Percentiles rank a stretch among this genome's conserved stretches.
phyloP scores from a whole-genome alignment of 2,113 vertebrate species.

The Hypocryptadius cinnamomeus region DNA sequence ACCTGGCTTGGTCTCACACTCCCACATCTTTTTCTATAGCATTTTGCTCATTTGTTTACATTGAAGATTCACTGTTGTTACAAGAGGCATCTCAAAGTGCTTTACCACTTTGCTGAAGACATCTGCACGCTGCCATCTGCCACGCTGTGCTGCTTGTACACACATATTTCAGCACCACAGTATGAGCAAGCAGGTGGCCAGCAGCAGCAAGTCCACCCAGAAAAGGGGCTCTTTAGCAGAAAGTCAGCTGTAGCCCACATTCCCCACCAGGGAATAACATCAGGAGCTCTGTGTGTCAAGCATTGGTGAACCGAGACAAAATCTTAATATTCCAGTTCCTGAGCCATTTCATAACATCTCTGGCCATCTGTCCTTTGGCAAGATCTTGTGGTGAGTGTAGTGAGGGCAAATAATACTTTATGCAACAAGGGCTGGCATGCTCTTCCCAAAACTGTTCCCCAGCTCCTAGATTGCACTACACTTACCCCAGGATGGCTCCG shows the following conservation, averaged over 20 bases:
- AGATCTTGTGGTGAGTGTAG: neutral
- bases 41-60: neutral
- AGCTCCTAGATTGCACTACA: rapidly evolving
- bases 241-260: neutral
- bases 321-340: slow-evolving; percentile 13
- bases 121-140: neutral
- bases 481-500: neutral
- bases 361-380: neutral
- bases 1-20: neutral
- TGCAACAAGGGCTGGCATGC: neutral
- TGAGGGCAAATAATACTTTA: neutral
- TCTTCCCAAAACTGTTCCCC: neutral
- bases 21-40: neutral
- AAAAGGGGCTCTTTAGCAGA: neutral
- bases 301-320: neutral
- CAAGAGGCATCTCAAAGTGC: neutral
- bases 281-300: neutral
- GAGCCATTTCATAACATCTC: slow-evolving; percentile 16
- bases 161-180: neutral
- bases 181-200: neutral
- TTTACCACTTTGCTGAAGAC: neutral
- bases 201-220: neutral
- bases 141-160: rapidly evolving
- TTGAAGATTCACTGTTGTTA: neutral
- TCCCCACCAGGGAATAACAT: neutral